A percentile compares a stretch with the other conserved stretches of the same genome.
Evolutionary conservation across 2,888 invertebrate genomes (phyloP).

Genomic region (Cheilosia soror): DNA sequence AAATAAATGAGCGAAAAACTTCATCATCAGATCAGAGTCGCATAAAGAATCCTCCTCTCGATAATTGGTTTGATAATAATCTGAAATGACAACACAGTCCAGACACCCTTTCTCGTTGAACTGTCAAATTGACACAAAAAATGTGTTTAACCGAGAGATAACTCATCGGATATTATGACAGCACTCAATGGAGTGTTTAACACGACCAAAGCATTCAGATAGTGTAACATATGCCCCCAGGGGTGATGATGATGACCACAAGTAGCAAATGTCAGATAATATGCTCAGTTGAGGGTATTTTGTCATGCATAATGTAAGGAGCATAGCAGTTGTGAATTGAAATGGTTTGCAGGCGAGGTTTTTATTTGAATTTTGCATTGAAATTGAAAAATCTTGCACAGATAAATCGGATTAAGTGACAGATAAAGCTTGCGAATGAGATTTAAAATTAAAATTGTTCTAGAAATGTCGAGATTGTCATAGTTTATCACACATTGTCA

Average conservation of each 20-base stretch:
- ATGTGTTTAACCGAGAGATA: conserved; percentile 18
- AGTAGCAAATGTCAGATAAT: conserved; percentile 19
- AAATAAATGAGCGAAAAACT: conserved; percentile 14
- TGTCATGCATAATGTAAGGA: conserved; percentile 1
- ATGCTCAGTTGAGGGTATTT: conserved; percentile 10
- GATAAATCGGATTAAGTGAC: no score
- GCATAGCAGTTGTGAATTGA: not conserved
- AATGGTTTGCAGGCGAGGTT: not conserved
- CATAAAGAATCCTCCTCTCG: conserved; percentile 1
- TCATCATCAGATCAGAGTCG: conserved; percentile 18
- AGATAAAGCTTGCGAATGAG: no score
- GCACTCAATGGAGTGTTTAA: conserved; percentile 51
- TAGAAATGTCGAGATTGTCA: no score
- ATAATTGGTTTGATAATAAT: conserved; percentile 57
- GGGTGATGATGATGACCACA: conserved; percentile 5
- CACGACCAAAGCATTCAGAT: conserved; percentile 31
- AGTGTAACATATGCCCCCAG: conserved; percentile 40
- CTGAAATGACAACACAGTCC: conserved; percentile 11
- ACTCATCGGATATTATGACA: conserved; percentile 24
- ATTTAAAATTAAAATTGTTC: no score
- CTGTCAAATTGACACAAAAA: conserved; percentile 46
- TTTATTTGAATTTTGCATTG: not conserved
- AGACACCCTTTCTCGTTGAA: conserved; percentile 7
- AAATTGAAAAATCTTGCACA: not conserved
- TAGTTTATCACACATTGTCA: no score